phyloP scores from a whole-genome alignment of 2,888 invertebrate genomes.

The Ormyrus labotus region DNA sequence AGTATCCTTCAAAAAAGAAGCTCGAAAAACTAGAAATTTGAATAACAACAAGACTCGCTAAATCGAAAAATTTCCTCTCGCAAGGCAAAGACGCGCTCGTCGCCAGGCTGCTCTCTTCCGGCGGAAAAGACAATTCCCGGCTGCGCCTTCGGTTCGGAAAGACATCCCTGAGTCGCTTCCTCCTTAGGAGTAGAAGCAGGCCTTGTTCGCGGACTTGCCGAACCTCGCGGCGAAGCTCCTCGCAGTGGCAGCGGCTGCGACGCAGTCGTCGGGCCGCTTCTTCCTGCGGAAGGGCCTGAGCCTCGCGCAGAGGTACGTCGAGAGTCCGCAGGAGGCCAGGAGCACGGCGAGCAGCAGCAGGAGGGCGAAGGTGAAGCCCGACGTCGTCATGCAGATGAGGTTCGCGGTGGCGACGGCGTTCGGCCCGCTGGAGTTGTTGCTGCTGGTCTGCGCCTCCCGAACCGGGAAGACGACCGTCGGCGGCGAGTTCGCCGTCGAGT shows the following conservation, averaged over 20 bases:
- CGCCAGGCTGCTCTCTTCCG: too few species aligned
- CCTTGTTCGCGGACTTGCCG: conserved; percentile 61
- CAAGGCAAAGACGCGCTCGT: too few species aligned
- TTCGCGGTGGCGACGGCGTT: conserved; percentile 60
- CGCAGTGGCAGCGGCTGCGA: background rate
- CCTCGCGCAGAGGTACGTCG: conserved; percentile 90
- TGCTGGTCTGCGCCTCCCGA: conserved; percentile 73
- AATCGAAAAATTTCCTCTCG: too few species aligned
- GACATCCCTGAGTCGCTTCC: background rate
- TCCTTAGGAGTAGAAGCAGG: conserved; percentile 83
- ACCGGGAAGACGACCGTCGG: conserved; percentile 84
- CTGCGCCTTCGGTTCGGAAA: too few species aligned
- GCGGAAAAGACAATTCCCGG: too few species aligned
- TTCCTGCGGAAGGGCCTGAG: conserved; percentile 81
- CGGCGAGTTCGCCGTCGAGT: conserved; percentile 69
- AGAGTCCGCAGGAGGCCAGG: conserved; percentile 89
- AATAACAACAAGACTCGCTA: too few species aligned
- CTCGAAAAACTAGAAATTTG: background rate
- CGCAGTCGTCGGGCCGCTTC: background rate
- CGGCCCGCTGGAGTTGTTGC: too few species aligned
- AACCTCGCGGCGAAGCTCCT: conserved; percentile 19
- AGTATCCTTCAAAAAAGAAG: background rate
- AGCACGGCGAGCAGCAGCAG: conserved; percentile 89
- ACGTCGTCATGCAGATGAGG: conserved; percentile 94
- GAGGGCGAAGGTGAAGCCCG: conserved; percentile 92